Evolutionary conservation across 2,888 invertebrate genomes (phyloP), one percentile per base, ranked within the genome.

Genomic region (Calameuta pallipes): DNA sequence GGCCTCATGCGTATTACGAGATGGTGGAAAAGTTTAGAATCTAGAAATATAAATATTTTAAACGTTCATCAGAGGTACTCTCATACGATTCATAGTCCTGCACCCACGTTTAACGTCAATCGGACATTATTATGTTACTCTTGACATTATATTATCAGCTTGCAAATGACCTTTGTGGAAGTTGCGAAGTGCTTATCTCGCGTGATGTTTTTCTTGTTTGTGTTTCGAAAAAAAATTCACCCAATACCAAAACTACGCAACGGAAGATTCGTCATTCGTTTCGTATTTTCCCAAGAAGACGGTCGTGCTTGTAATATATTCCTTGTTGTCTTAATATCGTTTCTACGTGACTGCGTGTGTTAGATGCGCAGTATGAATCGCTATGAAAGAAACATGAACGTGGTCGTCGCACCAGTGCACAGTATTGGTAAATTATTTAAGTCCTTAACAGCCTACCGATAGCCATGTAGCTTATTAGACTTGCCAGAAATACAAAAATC

Each of bases 381-480:
- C 9, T 56, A 23, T 6, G 23, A 56, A 23, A 56, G 56, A 56
- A 82, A 78, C 35, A 79, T 78, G 3, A 75, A 80, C 69, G 69
- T 79, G 37, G 75, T 76, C 68, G 76, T 80, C 34, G 78, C 82
- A 9, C 79, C 82, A 33, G 56, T 75, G 36, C 79, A 69, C 15
- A 77, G 79, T 69, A 78, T 71, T 75, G 81, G 82, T 82, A 82
- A 82, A 41, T 4, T 9, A 56, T 56, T 56, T 56, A 6, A 56
- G 9, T 23, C 9, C 23, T 56, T 56, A 56, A 56, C 56, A 56
- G 23, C 23, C 9, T 23, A 56, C 9, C 23, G 1, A 56, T 56
- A 56, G 41, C 41, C 6, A 41, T 6, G 0, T 23, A 23, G 23
- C 9, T 2, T 9, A 23, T 56, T 9, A 56, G 6, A 56, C 9